Conservation (phyloP, 2,113 vertebrate genomes). For the Mobula birostris region DNA sequence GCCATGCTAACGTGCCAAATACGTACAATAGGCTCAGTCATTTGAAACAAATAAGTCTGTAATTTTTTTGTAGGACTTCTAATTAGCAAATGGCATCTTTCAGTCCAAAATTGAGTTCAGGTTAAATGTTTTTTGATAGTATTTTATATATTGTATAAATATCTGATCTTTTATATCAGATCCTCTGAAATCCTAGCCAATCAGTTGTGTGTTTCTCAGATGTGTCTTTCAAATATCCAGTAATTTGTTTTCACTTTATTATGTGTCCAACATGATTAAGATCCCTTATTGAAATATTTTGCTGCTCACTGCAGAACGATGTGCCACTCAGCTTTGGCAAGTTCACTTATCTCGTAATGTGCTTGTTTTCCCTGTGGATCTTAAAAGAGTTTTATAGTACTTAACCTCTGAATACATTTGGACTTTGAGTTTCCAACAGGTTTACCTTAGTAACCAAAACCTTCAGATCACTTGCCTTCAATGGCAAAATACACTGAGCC, state of each 20-base stretch:
- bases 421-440: neutral
- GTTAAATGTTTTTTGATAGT: neutral
- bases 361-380: neutral
- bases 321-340: neutral
- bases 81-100: neutral
- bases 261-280: neutral
- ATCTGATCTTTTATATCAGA: neutral
- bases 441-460: neutral
- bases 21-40: neutral
- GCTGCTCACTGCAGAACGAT: neutral
- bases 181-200: neutral
- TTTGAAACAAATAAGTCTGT: neutral
- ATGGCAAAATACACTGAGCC: neutral
- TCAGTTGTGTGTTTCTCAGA: neutral
- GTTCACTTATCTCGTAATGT: neutral
- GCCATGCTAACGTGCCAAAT: neutral
- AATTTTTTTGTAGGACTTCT: neutral
- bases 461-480: neutral
- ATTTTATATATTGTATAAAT: too few relatives aligned
- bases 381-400: neutral
- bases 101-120: neutral
- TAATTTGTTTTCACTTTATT: neutral
- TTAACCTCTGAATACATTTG: neutral
- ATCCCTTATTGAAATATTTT: slow-evolving; percentile 11
- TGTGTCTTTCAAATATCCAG: neutral